Evolutionary conservation across 2,888 invertebrate genomes (phyloP).

Genomic region (Drosophila merina): DNA sequence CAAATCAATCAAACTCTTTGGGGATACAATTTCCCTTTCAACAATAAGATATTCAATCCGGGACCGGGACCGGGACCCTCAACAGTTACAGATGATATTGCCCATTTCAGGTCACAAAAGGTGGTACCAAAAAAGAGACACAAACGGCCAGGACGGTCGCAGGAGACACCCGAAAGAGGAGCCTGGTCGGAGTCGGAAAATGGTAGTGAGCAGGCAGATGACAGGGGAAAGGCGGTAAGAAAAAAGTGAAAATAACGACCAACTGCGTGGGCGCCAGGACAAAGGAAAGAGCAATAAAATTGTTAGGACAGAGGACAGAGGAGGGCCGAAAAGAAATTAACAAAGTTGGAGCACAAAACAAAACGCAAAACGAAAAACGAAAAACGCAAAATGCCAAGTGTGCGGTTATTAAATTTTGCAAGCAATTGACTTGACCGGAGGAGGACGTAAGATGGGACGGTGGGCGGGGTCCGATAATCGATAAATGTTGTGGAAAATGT

Average conservation of each 20-base stretch:
- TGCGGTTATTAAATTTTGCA: conserved; percentile 58
- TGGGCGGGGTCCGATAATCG: conserved; percentile 58
- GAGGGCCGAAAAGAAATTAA: conserved; percentile 41
- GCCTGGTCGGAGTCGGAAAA: not conserved
- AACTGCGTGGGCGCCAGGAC: conserved; percentile 24
- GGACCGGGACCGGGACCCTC: not conserved
- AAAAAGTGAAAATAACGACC: conserved; percentile 43
- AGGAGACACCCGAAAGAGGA: conserved; percentile 11
- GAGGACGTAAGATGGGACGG: conserved; percentile 14
- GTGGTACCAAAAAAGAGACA: conserved; percentile 14
- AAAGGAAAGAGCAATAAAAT: conserved; percentile 24
- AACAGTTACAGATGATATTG: conserved; percentile 30
- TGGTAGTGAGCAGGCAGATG: conserved; percentile 13
- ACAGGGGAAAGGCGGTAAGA: conserved; percentile 20
- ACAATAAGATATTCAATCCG: conserved; percentile 42
- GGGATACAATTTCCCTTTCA: conserved; percentile 29
- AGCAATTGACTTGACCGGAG: conserved; percentile 55
- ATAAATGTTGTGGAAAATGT: conserved; percentile 67
- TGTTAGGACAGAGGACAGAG: not conserved
- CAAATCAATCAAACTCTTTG: conserved; percentile 47
- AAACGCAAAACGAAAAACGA: conserved; percentile 45
- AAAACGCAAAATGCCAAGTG: conserved; percentile 49
- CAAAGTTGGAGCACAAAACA: conserved; percentile 39
- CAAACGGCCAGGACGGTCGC: conserved; percentile 1
- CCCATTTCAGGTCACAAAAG: conserved; percentile 37